A percentile compares a stretch with the other conserved stretches of the same genome.
Evolutionary conservation across 2,113 vertebrate genomes (phyloP).

Genomic region (Pica pica): DNA sequence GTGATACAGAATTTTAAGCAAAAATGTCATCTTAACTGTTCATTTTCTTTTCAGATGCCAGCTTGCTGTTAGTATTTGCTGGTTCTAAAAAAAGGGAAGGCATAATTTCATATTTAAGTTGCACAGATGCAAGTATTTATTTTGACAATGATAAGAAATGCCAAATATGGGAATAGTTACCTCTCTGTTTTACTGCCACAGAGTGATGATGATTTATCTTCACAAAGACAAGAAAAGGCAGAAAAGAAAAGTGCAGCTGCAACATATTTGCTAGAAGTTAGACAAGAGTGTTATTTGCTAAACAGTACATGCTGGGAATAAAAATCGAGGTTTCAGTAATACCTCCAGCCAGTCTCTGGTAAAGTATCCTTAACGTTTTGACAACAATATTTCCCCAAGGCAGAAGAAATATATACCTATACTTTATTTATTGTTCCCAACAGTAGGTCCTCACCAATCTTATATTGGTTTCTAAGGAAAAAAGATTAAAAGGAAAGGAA

Average conservation of each 20-base stretch:
- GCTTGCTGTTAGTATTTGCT: background rate
- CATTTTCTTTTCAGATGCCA: conserved; percentile 7
- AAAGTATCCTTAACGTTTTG: conserved; percentile 5
- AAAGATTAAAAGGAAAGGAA: background rate
- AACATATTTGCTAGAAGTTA: conserved; percentile 25
- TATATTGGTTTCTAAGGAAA: background rate
- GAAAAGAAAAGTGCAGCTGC: conserved; percentile 48
- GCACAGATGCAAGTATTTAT: conserved; percentile 26
- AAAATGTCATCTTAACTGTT: background rate
- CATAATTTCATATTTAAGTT: conserved; percentile 8
- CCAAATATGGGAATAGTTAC: conserved; percentile 8
- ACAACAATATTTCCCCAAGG: background rate
- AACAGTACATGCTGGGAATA: conserved; percentile 45
- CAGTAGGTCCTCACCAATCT: background rate
- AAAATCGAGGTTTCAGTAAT: conserved; percentile 1
- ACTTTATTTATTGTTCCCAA: background rate
- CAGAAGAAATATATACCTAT: background rate
- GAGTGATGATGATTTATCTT: conserved; percentile 38
- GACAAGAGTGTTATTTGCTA: conserved; percentile 16
- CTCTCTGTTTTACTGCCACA: background rate
- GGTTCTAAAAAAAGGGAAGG: background rate
- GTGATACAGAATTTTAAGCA: background rate
- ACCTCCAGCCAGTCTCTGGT: background rate
- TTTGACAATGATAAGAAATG: conserved; percentile 37
- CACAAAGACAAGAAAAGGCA: conserved; percentile 27